Evolutionary conservation across 1,140 invertebrate species (phyloP).

Genomic region (Aphelinus certus): DNA sequence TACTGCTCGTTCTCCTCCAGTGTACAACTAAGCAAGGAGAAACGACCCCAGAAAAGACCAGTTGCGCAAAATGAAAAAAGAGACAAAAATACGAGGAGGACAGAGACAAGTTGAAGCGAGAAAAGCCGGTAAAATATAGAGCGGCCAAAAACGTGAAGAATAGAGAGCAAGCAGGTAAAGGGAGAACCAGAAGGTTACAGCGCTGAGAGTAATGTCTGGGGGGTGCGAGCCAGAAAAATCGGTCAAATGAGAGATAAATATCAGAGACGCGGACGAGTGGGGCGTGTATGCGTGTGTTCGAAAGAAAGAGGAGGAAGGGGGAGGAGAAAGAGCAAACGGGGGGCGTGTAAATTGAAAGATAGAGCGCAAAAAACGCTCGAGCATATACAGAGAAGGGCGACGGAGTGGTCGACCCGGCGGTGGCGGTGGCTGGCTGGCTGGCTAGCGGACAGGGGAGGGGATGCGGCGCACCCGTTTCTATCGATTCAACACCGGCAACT

Average conservation of each 20-base stretch:
- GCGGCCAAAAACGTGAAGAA: too few relatives aligned
- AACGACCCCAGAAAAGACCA: too few relatives aligned
- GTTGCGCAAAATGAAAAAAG: too few relatives aligned
- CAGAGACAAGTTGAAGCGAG: too few relatives aligned
- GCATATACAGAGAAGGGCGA: background rate
- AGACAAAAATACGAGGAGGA: too few relatives aligned
- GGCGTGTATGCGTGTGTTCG: background rate
- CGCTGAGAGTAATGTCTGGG: background rate
- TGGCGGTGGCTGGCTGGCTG: background rate
- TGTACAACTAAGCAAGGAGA: too few relatives aligned
- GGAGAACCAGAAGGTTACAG: too few relatives aligned
- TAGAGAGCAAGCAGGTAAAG: too few relatives aligned
- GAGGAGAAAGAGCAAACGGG: conserved; percentile 12
- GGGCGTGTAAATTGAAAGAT: conserved; percentile 17
- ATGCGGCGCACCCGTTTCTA: conserved; percentile 54
- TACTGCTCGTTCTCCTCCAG: too few relatives aligned
- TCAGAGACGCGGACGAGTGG: conserved; percentile 30
- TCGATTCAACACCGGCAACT: conserved; percentile 64
- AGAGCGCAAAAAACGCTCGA: background rate
- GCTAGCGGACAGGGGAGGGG: background rate
- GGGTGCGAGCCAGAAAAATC: conserved; percentile 27
- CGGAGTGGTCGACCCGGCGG: background rate
- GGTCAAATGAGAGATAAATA: conserved; percentile 35
- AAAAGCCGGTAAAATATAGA: too few relatives aligned
- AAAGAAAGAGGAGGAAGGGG: conserved; percentile 28